Conservation (phyloP, 2,888 invertebrate species). For the Lamellibrachia columna region DNA sequence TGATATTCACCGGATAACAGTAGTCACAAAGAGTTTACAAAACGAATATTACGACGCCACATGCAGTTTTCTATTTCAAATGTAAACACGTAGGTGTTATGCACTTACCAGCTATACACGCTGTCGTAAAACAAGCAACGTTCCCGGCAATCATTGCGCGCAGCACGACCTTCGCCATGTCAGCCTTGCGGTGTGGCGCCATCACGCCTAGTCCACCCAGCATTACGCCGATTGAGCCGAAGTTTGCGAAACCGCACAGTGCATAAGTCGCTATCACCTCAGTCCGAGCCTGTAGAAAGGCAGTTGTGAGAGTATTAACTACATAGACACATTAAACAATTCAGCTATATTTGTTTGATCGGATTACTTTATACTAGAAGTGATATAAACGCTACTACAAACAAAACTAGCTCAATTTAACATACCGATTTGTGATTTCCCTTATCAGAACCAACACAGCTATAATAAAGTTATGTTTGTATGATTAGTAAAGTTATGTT, state of each 20-base stretch:
- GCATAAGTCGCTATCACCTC: slow-evolving; percentile 47
- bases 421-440: background rate
- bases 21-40: background rate
- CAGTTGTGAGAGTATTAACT: background rate
- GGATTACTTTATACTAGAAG: background rate
- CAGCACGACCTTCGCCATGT: slow-evolving; percentile 31
- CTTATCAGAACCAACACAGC: too few species aligned
- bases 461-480: too few species aligned
- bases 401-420: background rate
- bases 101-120: slow-evolving; percentile 55
- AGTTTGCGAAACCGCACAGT: slow-evolving; percentile 50
- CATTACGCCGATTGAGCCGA: slow-evolving; percentile 47
- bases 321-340: background rate
- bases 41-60: background rate
- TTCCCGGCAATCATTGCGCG: slow-evolving; percentile 63
- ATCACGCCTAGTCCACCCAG: slow-evolving; percentile 43
- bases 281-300: slow-evolving; percentile 37
- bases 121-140: slow-evolving; percentile 64
- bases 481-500: too few species aligned
- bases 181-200: slow-evolving; percentile 44
- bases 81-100: background rate
- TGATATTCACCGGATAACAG: background rate
- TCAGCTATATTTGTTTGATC: background rate
- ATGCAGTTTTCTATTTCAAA: background rate
- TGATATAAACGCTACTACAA: background rate